These are phyloP conservation scores for Amblyteles armatorius DNA, from an alignment of 2,888 invertebrate genomes.

Conservation along the genomic window DNA sequence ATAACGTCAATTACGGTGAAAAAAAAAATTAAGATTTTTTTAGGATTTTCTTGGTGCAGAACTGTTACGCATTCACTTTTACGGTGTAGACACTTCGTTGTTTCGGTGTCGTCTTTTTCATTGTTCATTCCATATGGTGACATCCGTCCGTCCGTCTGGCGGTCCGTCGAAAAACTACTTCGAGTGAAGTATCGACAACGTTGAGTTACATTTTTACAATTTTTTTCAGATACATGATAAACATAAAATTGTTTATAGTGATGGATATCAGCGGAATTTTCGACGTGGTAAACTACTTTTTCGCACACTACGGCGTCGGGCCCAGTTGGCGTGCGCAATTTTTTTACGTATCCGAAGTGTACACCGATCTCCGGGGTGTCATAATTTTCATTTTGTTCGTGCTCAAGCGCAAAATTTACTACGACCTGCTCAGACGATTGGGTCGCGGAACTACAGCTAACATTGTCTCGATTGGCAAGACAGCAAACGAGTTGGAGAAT, in stretches of 20 bases:
- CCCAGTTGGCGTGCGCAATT: conserved; percentile 73
- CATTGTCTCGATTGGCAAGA: conserved; percentile 43
- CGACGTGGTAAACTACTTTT: conserved; percentile 88
- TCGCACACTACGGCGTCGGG: conserved; percentile 83
- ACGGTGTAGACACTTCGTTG: too few relatives aligned
- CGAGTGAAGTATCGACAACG: too few relatives aligned
- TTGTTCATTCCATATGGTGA: too few relatives aligned
- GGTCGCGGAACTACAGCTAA: conserved; percentile 71
- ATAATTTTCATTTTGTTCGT: conserved; percentile 91
- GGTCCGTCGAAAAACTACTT: too few relatives aligned
- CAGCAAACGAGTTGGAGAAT: conserved; percentile 72
- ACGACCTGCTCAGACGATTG: conserved; percentile 86
- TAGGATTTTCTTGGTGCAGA: too few relatives aligned
- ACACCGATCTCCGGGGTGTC: conserved; percentile 90
- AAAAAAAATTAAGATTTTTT: too few relatives aligned
- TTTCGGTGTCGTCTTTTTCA: too few relatives aligned
- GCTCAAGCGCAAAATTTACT: conserved; percentile 89
- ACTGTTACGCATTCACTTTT: too few relatives aligned
- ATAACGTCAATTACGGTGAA: too few relatives aligned
- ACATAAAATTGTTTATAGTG: conserved; percentile 91
- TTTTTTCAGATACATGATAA: conserved; percentile 85
- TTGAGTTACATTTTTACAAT: background rate
- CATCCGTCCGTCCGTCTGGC: too few relatives aligned
- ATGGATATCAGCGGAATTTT: conserved; percentile 92
- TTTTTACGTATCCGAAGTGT: conserved; percentile 87